phyloP scores from a whole-genome alignment of 2,797 vertebrate species.

The Lindbergichthys nudifrons region DNA sequence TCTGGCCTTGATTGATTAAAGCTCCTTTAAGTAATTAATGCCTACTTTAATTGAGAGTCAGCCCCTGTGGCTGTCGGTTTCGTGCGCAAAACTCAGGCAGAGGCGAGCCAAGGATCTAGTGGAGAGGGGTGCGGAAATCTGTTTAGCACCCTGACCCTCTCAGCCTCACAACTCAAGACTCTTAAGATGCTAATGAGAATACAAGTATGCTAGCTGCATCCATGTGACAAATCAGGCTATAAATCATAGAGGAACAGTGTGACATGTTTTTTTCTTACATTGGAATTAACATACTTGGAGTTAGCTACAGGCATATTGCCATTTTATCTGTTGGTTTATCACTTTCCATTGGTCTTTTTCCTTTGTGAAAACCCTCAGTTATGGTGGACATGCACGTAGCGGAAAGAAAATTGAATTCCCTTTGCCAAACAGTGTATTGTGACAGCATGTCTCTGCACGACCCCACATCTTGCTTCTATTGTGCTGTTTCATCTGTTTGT shows the following conservation, averaged over 20 bases:
- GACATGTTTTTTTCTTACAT: slow-evolving; percentile 61
- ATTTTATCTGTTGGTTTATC: slow-evolving; percentile 68
- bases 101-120: slow-evolving; percentile 68
- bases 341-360: slow-evolving; percentile 60
- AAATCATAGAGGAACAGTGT: slow-evolving; percentile 69
- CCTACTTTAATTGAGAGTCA: slow-evolving; percentile 81
- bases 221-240: slow-evolving; percentile 73
- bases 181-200: slow-evolving; percentile 77
- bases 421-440: slow-evolving; percentile 68
- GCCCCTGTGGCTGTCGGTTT: slow-evolving; percentile 70
- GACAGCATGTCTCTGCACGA: slow-evolving; percentile 63
- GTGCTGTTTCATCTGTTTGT: slow-evolving; percentile 72
- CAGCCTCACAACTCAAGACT: slow-evolving; percentile 68
- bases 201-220: slow-evolving; percentile 66
- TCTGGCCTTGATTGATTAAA: slow-evolving; percentile 85
- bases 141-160: slow-evolving; percentile 78
- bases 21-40: slow-evolving; percentile 84
- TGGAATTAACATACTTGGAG: slow-evolving; percentile 59
- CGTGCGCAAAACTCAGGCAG: slow-evolving; percentile 58
- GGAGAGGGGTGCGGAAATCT: slow-evolving; percentile 73
- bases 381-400: slow-evolving; percentile 54
- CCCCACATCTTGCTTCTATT: slow-evolving; percentile 59
- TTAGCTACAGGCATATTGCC: slow-evolving; percentile 40
- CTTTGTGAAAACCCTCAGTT: slow-evolving; percentile 60
- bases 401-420: slow-evolving; percentile 73